A percentile compares a stretch with the other conserved stretches of the same genome.
phyloP scores from a whole-genome alignment of 2,797 vertebrate genomes.

The Onychomys arenicola region DNA sequence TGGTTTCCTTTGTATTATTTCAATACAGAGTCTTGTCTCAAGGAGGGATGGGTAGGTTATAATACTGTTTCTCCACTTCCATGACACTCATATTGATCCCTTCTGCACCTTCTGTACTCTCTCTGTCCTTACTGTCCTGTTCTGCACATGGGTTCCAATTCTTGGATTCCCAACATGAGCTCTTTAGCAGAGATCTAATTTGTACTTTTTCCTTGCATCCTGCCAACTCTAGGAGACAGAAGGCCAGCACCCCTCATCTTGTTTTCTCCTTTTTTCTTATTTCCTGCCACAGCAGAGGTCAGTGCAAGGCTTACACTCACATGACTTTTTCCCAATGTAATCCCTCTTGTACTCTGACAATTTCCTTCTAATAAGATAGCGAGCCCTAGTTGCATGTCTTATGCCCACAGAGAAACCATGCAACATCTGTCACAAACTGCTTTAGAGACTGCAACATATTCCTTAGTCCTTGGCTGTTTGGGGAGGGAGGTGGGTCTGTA shows the following conservation, averaged over 20 bases:
- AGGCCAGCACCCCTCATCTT: neutral
- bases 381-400: neutral
- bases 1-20: neutral
- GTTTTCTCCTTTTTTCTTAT: neutral
- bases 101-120: neutral
- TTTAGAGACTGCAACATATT: neutral
- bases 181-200: neutral
- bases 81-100: neutral
- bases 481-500: neutral
- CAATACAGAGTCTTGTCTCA: too few species aligned
- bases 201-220: neutral
- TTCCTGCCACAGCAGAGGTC: neutral
- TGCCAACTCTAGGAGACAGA: neutral
- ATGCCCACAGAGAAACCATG: neutral
- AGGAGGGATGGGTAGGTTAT: too few species aligned
- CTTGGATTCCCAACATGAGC: neutral
- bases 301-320: neutral
- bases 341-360: neutral
- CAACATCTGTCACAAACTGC: neutral
- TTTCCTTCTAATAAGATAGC: neutral
- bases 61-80: neutral
- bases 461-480: neutral
- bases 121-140: too few species aligned
- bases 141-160: too few species aligned
- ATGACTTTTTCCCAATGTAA: neutral